These are phyloP conservation scores for Yponomeuta evonymella DNA, from an alignment of 2,888 invertebrate species.

Conservation along the genomic window DNA sequence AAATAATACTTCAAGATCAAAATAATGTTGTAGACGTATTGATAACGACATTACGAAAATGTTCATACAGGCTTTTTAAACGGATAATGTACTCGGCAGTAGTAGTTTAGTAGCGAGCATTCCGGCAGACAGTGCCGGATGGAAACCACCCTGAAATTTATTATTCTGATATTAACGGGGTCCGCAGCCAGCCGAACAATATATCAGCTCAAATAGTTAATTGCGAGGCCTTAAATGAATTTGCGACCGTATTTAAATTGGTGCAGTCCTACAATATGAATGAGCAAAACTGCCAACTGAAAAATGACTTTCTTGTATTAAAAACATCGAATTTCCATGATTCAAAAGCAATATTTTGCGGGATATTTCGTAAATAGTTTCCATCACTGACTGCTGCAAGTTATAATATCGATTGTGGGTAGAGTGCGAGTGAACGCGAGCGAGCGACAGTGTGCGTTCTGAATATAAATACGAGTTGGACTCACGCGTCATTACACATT, in stretches of 20 bases:
- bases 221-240: constrained; percentile 64
- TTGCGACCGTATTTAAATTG: constrained; percentile 66
- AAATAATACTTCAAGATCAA: too few species aligned
- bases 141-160: constrained; percentile 62
- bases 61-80: constrained; percentile 24
- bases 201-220: constrained; percentile 65
- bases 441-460: neutral
- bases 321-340: too few species aligned
- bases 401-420: neutral
- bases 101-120: constrained; percentile 26
- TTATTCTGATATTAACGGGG: constrained; percentile 68
- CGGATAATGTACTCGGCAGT: neutral
- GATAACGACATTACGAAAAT: constrained; percentile 18
- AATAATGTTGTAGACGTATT: too few species aligned
- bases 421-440: neutral
- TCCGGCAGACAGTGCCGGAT: constrained; percentile 33
- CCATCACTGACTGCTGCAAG: too few species aligned
- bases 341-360: too few species aligned
- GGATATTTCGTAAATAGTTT: too few species aligned
- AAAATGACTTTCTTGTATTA: too few species aligned
- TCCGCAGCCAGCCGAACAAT: constrained; percentile 37
- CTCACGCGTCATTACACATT: constrained; percentile 28
- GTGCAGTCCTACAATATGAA: constrained; percentile 40
- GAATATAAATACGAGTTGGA: neutral
- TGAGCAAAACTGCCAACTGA: neutral